Conservation (phyloP, 2,888 invertebrate genomes). For the Chloroclystis v-ata region DNA sequence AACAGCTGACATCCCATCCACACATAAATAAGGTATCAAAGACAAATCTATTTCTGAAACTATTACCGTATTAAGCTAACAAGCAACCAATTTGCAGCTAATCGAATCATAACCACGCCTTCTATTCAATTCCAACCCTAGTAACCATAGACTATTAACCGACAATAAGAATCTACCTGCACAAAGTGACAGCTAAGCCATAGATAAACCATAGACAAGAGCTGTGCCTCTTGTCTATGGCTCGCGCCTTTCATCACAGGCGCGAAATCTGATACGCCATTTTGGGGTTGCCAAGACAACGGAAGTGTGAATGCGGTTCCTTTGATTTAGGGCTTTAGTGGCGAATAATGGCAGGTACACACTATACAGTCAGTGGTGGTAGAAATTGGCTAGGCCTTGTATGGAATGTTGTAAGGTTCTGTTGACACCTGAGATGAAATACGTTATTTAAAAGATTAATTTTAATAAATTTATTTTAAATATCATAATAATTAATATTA, state of each 20-base stretch:
- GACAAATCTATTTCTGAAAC: neutral
- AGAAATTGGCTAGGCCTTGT: conserved; percentile 44
- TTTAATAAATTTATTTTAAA: too few species aligned
- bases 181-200: conserved; percentile 16
- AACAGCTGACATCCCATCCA: neutral
- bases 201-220: conserved; percentile 27
- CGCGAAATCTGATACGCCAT: conserved; percentile 61
- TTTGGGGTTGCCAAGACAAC: conserved; percentile 52
- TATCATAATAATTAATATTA: too few species aligned
- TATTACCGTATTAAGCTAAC: conserved; percentile 13
- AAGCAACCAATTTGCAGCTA: conserved; percentile 16
- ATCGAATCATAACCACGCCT: conserved; percentile 14
- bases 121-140: conserved; percentile 16
- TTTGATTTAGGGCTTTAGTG: conserved; percentile 57
- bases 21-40: conserved; percentile 3
- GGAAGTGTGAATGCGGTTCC: conserved; percentile 47
- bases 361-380: conserved; percentile 24
- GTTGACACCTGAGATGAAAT: conserved; percentile 19
- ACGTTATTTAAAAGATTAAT: neutral
- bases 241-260: conserved; percentile 44
- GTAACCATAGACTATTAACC: neutral
- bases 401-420: conserved; percentile 29
- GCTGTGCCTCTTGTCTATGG: neutral
- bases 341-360: conserved; percentile 44
- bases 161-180: neutral